A percentile compares a stretch with the other conserved stretches of the same genome.
These are phyloP conservation scores for Pterocles gutturalis DNA, from an alignment of 2,113 vertebrate species.

Conservation along the genomic window DNA sequence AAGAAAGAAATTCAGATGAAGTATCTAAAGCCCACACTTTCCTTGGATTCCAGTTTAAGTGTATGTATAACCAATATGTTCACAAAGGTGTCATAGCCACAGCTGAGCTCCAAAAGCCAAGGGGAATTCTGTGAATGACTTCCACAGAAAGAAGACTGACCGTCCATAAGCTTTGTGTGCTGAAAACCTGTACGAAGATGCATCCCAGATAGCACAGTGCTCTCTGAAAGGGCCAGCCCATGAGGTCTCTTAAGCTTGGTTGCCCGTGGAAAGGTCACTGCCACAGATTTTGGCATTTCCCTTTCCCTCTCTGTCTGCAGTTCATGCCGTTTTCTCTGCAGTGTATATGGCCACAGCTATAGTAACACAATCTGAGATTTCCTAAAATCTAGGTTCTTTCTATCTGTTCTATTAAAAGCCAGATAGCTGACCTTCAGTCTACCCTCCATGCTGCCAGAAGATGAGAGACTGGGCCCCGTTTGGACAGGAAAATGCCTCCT, in stretches of 20 bases:
- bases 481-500: not conserved
- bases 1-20: conserved; percentile 22
- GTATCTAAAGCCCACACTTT: not conserved
- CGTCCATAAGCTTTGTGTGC: not conserved
- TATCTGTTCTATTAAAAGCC: not conserved
- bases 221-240: not conserved
- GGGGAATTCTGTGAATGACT: not conserved
- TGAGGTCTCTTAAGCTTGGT: not conserved
- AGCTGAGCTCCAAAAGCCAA: not conserved
- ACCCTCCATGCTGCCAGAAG: not conserved
- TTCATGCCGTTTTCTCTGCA: not conserved
- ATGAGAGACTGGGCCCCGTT: not conserved
- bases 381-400: not conserved
- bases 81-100: not conserved
- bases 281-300: not conserved
- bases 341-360: not conserved
- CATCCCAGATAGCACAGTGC: not conserved
- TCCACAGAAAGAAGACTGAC: not conserved
- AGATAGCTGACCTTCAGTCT: not conserved
- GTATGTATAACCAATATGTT: not conserved
- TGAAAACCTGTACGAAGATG: not conserved
- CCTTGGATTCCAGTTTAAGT: not conserved
- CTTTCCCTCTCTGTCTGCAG: not conserved
- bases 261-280: not conserved
- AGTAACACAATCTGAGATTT: not conserved